Evolutionary conservation across 1,140 invertebrate genomes (phyloP), one percentile per base, ranked within the genome.

Genomic region (Euura lappo): DNA sequence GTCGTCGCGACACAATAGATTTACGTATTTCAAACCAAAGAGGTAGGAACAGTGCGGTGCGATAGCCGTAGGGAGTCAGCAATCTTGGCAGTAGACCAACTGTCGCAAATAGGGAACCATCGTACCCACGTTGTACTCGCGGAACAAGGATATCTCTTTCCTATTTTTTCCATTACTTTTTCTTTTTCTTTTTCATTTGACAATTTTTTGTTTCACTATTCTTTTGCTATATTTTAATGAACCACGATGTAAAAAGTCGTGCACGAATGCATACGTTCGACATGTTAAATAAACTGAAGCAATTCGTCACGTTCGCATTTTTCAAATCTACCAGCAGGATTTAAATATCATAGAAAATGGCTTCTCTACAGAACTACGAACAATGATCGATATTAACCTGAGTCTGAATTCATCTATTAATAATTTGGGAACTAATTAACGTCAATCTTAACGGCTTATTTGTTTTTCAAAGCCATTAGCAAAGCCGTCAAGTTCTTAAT

Each of bases 21-120:
- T 81, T 81, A 81, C 80, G 79, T 81, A 81, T 81, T 60, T 81
- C 79, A 76, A 68, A 67, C 77, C 70, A 81, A 79, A 79, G 78
- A 80, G 79, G 77, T 79, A 73, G 79, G 51, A 60, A 81, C 79
- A 81, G 76, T 79, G 75, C 80, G 78, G 76, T 77, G 80, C 79
- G 79, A 81, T 81, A 81, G 80, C 80, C 80, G 77, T 78, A 79
- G 79, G 79, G 79, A 81, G 79, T 81, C 80, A 79, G 80, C 78
- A 81, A 81, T 81, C 78, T 79, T 81, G 80, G 80, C 80, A 81
- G 69, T 64, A 68, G 77, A 79, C 80, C 80, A 81, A 81, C 79
- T 78, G 78, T 81, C 76, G 79, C 79, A 81, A 81, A 81, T 81
- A 81, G 78, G 77, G 78, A 81, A 78, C 74, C 78, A 80, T 77